Evolutionary conservation across 92 coral and sea anemone genomes (phyloP).

Genomic region (Ricordea florida): DNA sequence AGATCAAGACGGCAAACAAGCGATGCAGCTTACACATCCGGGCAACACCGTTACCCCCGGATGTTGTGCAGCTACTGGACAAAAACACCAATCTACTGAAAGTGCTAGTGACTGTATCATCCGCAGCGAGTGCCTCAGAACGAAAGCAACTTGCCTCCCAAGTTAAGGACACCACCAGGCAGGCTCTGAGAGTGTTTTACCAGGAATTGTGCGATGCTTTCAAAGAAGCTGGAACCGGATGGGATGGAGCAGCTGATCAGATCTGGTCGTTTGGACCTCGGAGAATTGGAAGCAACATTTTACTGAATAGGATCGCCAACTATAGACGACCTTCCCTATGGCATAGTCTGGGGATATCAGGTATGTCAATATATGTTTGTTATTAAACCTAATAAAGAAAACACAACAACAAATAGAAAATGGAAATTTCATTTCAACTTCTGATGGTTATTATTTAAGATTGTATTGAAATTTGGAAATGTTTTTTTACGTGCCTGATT

Average conservation of each 20-base stretch:
- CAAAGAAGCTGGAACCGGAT: conserved; percentile 73
- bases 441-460: background rate
- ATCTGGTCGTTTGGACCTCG: conserved; percentile 98
- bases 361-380: background rate
- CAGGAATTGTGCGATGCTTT: conserved; percentile 68
- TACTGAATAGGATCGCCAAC: conserved; percentile 77
- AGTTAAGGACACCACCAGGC: conserved; percentile 61
- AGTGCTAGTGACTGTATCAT: conserved; percentile 55
- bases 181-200: conserved; percentile 71
- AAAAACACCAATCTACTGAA: conserved; percentile 71
- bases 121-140: conserved; percentile 50
- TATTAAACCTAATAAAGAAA: too few relatives aligned
- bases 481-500: too few relatives aligned
- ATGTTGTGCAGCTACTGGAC: conserved; percentile 72
- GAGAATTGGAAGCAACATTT: conserved; percentile 85
- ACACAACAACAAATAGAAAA: too few relatives aligned
- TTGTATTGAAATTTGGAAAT: too few relatives aligned
- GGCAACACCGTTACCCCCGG: conserved; percentile 81
- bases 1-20: conserved; percentile 87
- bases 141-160: conserved; percentile 46
- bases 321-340: conserved; percentile 89
- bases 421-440: too few relatives aligned
- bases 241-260: conserved; percentile 81
- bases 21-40: conserved; percentile 75
- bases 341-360: conserved; percentile 47